Percentiles rank a stretch among this genome's conserved stretches.
Conservation (phyloP, 2,888 invertebrate genomes). For the Chalcosyrphus nemorum region DNA sequence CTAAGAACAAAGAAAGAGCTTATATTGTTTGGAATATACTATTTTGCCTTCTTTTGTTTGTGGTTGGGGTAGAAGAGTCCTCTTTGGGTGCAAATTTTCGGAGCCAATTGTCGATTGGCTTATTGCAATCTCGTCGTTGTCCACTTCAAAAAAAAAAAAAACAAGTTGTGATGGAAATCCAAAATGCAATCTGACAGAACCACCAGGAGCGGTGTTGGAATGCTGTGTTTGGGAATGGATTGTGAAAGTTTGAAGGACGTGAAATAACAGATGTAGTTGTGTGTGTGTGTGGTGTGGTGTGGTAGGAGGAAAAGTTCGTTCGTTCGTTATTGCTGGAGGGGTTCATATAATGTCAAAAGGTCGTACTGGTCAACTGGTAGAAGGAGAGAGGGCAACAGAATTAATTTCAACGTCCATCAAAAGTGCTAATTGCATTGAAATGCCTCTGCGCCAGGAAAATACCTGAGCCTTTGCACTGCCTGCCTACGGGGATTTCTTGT, state of each 20-base stretch:
- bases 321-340: conserved; percentile 4
- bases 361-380: background rate
- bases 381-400: background rate
- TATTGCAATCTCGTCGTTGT: conserved; percentile 72
- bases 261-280: conserved; percentile 39
- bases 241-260: conserved; percentile 59
- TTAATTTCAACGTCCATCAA: conserved; percentile 6
- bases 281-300: too few species aligned
- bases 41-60: conserved; percentile 29
- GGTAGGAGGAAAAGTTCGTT: too few species aligned
- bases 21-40: conserved; percentile 49
- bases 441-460: background rate
- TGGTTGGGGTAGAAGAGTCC: conserved; percentile 1
- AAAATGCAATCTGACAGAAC: conserved; percentile 61
- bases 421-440: conserved; percentile 6
- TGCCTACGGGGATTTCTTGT: background rate
- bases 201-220: background rate
- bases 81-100: conserved; percentile 22
- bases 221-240: background rate
- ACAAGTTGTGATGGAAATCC: conserved; percentile 67
- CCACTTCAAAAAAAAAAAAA: conserved; percentile 66
- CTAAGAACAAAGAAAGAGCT: conserved; percentile 45
- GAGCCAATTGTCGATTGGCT: conserved; percentile 73
- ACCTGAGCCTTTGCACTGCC: background rate
- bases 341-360: conserved; percentile 22